These are phyloP conservation scores for Chaetops frenatus DNA, from an alignment of 2,113 vertebrate genomes.

Conservation along the genomic window DNA sequence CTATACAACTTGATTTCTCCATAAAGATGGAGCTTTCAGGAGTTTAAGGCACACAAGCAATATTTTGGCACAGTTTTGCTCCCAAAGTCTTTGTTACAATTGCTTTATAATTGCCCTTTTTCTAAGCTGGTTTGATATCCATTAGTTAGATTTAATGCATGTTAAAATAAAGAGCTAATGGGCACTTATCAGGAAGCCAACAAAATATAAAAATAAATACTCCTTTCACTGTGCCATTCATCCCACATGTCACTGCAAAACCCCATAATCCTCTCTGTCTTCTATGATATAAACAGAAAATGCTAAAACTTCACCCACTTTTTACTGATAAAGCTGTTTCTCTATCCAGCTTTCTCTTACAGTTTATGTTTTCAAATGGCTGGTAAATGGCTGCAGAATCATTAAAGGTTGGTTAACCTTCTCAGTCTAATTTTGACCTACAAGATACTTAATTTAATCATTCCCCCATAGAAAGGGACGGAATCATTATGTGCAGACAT, in stretches of 20 bases:
- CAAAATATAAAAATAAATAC: neutral
- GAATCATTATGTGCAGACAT: slow-evolving; percentile 54
- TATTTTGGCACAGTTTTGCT: neutral
- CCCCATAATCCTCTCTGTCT: neutral
- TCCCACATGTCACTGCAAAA: neutral
- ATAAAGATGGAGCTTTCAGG: neutral
- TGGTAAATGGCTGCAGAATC: slow-evolving; percentile 47
- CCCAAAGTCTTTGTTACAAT: neutral
- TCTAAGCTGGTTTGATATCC: slow-evolving; percentile 48
- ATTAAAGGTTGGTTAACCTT: slow-evolving; percentile 63
- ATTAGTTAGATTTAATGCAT: slow-evolving; percentile 56
- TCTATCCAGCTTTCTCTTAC: neutral
- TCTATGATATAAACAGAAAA: neutral
- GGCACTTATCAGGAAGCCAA: slow-evolving; percentile 30
- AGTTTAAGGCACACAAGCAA: neutral
- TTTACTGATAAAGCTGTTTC: neutral
- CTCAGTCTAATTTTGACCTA: slow-evolving; percentile 57
- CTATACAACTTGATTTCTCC: neutral
- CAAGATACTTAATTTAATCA: slow-evolving; percentile 60
- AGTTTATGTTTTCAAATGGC: slow-evolving; percentile 54
- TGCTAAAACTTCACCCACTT: neutral
- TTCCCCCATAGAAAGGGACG: slow-evolving; percentile 8
- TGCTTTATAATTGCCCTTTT: slow-evolving; percentile 42
- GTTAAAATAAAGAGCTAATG: slow-evolving; percentile 50
- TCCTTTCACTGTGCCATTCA: slow-evolving; percentile 2